These are phyloP conservation scores for Drymodes brunneopygia DNA, from an alignment of 2,113 vertebrate genomes.

Conservation along the genomic window DNA sequence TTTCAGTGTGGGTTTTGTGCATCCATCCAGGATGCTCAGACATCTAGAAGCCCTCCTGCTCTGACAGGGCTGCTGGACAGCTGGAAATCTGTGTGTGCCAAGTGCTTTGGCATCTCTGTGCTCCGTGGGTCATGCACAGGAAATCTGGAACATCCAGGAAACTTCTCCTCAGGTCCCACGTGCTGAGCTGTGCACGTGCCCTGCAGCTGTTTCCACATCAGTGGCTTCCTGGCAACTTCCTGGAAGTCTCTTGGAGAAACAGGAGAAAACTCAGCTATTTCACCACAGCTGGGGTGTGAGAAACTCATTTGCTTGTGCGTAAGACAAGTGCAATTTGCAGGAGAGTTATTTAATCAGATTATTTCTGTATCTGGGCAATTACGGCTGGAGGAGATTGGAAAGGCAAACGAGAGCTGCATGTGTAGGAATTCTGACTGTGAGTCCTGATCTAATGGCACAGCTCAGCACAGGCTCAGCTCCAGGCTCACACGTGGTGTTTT, in stretches of 20 bases:
- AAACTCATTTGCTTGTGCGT: accelerated
- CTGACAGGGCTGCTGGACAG: not conserved
- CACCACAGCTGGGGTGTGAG: not conserved
- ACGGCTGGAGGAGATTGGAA: not conserved
- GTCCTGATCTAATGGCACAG: not conserved
- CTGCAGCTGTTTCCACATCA: not conserved
- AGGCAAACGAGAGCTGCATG: not conserved
- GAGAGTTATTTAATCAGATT: not conserved
- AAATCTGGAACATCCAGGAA: not conserved
- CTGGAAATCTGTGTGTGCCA: not conserved
- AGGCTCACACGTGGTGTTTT: not conserved
- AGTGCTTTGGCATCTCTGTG: not conserved
- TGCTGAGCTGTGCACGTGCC: not conserved
- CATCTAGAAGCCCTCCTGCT: not conserved
- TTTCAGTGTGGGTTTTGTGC: not conserved
- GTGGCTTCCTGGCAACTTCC: not conserved
- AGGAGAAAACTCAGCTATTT: not conserved
- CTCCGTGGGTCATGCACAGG: accelerated
- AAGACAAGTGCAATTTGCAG: not conserved
- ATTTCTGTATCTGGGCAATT: not conserved
- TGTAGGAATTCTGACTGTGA: not conserved
- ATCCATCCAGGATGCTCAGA: not conserved
- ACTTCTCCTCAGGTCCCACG: not conserved
- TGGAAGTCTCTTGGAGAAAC: not conserved
- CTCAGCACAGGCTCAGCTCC: not conserved